Percentiles rank a stretch among this genome's conserved stretches.
Conservation (phyloP, 2,888 invertebrate species). For the Xestia sexstrigata region DNA sequence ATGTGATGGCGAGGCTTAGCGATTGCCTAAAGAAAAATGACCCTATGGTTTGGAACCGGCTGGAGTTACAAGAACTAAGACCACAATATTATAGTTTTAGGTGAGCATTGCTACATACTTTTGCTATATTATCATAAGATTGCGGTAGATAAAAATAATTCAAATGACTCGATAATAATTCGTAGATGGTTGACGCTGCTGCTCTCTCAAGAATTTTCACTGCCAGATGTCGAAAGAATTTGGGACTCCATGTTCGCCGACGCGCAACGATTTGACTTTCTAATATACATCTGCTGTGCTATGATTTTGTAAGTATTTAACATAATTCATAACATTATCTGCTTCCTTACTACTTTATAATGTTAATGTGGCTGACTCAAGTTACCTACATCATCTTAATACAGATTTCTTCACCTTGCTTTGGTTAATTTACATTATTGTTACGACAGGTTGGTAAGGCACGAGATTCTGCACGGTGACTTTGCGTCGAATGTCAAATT, state of each 20-base stretch:
- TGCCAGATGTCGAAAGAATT: slow-evolving; percentile 98
- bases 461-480: slow-evolving; percentile 96
- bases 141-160: neutral
- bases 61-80: slow-evolving; percentile 96
- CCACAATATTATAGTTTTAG: slow-evolving; percentile 99
- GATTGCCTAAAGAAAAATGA: slow-evolving; percentile 95
- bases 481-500: slow-evolving; percentile 98
- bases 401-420: neutral
- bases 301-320: slow-evolving; percentile 97
- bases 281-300: slow-evolving; percentile 98
- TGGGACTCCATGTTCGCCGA: slow-evolving; percentile 99
- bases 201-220: slow-evolving; percentile 98
- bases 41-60: slow-evolving; percentile 93
- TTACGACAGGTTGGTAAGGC: slow-evolving; percentile 93
- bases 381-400: neutral
- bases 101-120: slow-evolving; percentile 80
- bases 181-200: slow-evolving; percentile 98
- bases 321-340: neutral
- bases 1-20: slow-evolving; percentile 96
- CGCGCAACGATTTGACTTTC: slow-evolving; percentile 96
- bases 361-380: neutral
- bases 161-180: slow-evolving; percentile 65
- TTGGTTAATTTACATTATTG: slow-evolving; percentile 35
- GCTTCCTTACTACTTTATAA: neutral
- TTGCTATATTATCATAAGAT: no score